A percentile compares a stretch with the other conserved stretches of the same genome.
These are phyloP conservation scores for Itoplectis maculator DNA, from an alignment of 2,888 invertebrate species.

Conservation along the genomic window DNA sequence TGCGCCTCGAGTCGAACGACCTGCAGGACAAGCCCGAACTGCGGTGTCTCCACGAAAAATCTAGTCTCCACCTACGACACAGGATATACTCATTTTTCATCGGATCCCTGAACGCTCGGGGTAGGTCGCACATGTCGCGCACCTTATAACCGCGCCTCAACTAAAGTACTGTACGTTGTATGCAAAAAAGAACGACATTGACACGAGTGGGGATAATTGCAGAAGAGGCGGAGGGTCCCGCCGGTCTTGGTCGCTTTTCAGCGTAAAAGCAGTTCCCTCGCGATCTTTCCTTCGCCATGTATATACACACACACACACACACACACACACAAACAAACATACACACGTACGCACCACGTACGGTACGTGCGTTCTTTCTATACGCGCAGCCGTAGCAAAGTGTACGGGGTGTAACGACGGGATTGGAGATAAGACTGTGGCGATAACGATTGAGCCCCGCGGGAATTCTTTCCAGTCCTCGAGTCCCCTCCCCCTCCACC, in stretches of 20 bases:
- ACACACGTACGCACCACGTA: neutral
- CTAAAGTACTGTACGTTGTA: neutral
- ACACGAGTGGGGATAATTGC: constrained; percentile 81
- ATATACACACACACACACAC: too few relatives aligned
- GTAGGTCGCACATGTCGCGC: neutral
- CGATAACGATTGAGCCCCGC: constrained; percentile 83
- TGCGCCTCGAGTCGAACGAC: too few relatives aligned
- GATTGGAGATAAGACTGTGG: constrained; percentile 80
- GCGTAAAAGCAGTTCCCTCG: constrained; percentile 75
- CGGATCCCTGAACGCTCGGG: too few relatives aligned
- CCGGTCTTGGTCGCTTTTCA: constrained; percentile 73
- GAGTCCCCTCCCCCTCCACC: constrained; percentile 32
- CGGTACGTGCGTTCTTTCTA: constrained; percentile 1
- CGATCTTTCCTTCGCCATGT: constrained; percentile 2
- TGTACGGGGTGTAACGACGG: constrained; percentile 20
- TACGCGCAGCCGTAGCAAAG: constrained; percentile 11
- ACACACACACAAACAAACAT: neutral
- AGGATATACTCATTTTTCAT: too few relatives aligned
- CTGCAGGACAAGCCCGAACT: too few relatives aligned
- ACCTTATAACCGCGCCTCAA: constrained; percentile 1
- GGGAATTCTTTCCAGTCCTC: constrained; percentile 77
- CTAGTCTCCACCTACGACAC: too few relatives aligned
- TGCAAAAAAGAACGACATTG: neutral
- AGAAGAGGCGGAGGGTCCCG: constrained; percentile 73
- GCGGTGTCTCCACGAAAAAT: too few relatives aligned